Evolutionary conservation across 1,140 invertebrate species (phyloP).

Genomic region (Pissodes strobi): DNA sequence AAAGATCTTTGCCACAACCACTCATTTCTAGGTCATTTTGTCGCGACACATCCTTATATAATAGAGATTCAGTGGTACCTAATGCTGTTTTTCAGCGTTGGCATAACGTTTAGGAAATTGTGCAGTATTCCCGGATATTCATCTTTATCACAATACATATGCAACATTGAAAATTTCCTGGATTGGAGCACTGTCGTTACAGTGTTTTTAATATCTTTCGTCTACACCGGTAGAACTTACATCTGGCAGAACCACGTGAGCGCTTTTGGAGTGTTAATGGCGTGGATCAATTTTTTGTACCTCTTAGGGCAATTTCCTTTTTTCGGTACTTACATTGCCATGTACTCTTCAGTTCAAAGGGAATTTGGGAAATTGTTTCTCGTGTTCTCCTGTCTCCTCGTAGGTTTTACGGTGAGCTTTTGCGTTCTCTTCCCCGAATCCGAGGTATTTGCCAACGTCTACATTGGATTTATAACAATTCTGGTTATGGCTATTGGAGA

Average conservation of each 20-base stretch:
- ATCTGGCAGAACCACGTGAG: slow-evolving; percentile 81
- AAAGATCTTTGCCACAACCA: slow-evolving; percentile 70
- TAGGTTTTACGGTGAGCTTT: slow-evolving; percentile 84
- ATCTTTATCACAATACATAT: slow-evolving; percentile 75
- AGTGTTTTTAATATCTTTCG: slow-evolving; percentile 78
- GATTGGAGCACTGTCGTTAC: slow-evolving; percentile 82
- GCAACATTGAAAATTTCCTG: slow-evolving; percentile 78
- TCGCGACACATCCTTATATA: slow-evolving; percentile 69
- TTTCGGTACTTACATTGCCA: slow-evolving; percentile 83
- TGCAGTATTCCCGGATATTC: slow-evolving; percentile 75
- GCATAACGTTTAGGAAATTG: slow-evolving; percentile 75
- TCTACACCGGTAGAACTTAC: slow-evolving; percentile 74
- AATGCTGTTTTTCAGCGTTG: slow-evolving; percentile 69
- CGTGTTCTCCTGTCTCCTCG: slow-evolving; percentile 79
- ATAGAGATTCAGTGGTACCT: slow-evolving; percentile 79
- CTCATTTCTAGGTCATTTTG: slow-evolving; percentile 69
- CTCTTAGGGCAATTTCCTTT: slow-evolving; percentile 84
- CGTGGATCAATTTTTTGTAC: slow-evolving; percentile 83
- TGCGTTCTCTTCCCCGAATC: slow-evolving; percentile 82
- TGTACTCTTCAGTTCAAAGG: slow-evolving; percentile 82
- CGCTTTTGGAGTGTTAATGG: slow-evolving; percentile 78
- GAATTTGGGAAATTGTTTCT: slow-evolving; percentile 81
- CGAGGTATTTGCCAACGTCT: slow-evolving; percentile 74
- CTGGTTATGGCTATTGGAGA: slow-evolving; percentile 90
- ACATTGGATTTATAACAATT: slow-evolving; percentile 78